Evolutionary conservation across 2,888 invertebrate species (phyloP), one percentile per base, ranked within the genome.

Genomic region (Eristalinus sepulchralis): DNA sequence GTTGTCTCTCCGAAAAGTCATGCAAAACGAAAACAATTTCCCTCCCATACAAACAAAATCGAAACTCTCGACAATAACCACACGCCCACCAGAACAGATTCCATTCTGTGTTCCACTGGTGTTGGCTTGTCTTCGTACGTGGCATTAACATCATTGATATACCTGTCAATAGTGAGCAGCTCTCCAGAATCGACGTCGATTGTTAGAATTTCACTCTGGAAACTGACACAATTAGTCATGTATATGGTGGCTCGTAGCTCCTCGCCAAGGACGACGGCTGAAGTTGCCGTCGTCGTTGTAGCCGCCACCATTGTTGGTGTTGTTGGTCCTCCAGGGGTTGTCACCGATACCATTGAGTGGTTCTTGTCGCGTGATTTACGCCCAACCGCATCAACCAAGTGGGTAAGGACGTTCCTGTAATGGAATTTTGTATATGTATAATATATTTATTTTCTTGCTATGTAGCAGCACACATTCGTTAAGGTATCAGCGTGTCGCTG

Each of bases 181-280:
- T 87, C 83, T 39, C 87, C 83, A 5, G 87, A 82, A 68, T 83
- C 83, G 20, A 83, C 83, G 70, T 87, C 83, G 59, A 87, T 79
- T 68, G 87, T 79, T 20, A 87, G 57, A 20, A 87, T 82, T 83
- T 87, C 87, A 68, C 87, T 87, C 67, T 83, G 75, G 68, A 87
- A 78, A 77, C 87, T 87, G 57, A 62, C 67, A 66, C 83, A 83
- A 71, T 80, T 79, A 17, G 83, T 87, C 82, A 82, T 77, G 67
- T 87, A 87, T 53, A 83, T 76, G 47, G 87, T 64, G 10, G 87
- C 33, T 17, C 76, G 55, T 60, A 83, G 59, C 27, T 80, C 78
- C 36, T 87, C 84, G 22, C 80, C 75, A 20, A 84, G 27, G 13
- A 77, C 60, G n/a, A 76, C 64, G 20, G 66, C 80, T 62, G 84